Evolutionary conservation across 2,113 vertebrate species (phyloP), one percentile per base, ranked within the genome.

Genomic region (Turnix velox): DNA sequence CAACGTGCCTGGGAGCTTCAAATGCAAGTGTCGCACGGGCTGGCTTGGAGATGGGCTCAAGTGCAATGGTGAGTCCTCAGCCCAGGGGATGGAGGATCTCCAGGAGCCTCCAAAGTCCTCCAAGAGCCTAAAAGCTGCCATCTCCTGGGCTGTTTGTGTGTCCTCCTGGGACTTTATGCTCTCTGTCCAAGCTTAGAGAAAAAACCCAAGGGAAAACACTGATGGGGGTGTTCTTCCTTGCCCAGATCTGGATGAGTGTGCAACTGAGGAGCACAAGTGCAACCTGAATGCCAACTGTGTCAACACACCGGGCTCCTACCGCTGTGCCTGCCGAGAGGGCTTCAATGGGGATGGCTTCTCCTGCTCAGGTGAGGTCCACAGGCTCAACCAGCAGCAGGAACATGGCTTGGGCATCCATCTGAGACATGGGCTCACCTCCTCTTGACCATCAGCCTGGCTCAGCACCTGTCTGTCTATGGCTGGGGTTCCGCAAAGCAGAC

Each of bases 1-100:
- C 97, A 99, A 99, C 19, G 66, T 99, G 40, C 99, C 98, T 0
- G 98, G 99, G 30, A 99, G 98, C 97, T 99, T 99, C 96, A 98
- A 98, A 80, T 99, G 99, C 96, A 98, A 98, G 84, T 99, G 99
- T 49, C 98, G 97, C 35, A 98, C 98, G 1, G 99, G 99, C 79
- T 99, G 99, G 99, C 91, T 97, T 3, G 98, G 99, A 35, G 98
- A 99, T 1, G 98, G 99, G 63, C 98, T 99, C 86, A 97, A 98
- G 90, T 99, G 99, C 95, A 96, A 98, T 0, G 99, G 99, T 99
- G 95, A 98, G 98, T 98, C 23, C 69, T 9, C 24, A 2, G 9
- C 31, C 28, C 40, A 4, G 55, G 22, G 39, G 12, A 37, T 35
- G 46, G 12, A 37, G 39, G 46, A 2, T 1, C 19, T 14, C n/a